phyloP scores from a whole-genome alignment of 2,888 invertebrate species.

The Sthenelais limicola region DNA sequence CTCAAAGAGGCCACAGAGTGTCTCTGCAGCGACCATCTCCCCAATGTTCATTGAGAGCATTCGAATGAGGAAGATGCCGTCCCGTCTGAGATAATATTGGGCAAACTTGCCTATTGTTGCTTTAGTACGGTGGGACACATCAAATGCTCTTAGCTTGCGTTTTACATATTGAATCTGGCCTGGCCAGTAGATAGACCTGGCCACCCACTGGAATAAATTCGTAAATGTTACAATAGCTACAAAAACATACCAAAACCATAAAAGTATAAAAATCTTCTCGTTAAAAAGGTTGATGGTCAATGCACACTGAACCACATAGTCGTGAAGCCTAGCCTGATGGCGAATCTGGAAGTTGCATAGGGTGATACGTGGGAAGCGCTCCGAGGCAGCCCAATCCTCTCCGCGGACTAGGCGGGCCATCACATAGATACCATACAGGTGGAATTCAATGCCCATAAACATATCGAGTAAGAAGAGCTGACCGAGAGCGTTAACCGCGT shows the following conservation, averaged over 20 bases:
- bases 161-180: conserved; percentile 51
- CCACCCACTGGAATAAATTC: conserved; percentile 72
- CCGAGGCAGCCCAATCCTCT: conserved; percentile 66
- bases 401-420: conserved; percentile 72
- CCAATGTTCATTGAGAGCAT: conserved; percentile 51
- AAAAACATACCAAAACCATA: conserved; percentile 75
- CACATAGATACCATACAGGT: conserved; percentile 73
- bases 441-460: conserved; percentile 72
- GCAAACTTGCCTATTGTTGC: conserved; percentile 48
- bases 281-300: conserved; percentile 60
- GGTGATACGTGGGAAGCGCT: conserved; percentile 70
- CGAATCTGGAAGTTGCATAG: conserved; percentile 72
- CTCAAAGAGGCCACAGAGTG: conserved; percentile 50
- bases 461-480: conserved; percentile 74
- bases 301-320: conserved; percentile 72
- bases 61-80: conserved; percentile 51
- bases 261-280: conserved; percentile 72
- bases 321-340: conserved; percentile 70
- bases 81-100: conserved; percentile 51
- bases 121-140: conserved; percentile 47
- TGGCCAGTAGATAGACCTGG: conserved; percentile 54
- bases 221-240: conserved; percentile 71
- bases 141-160: conserved; percentile 48
- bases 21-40: conserved; percentile 52
- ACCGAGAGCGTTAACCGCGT: conserved; percentile 72